phyloP scores from a whole-genome alignment of 1,140 invertebrate genomes.

The Mercenaria mercenaria region DNA sequence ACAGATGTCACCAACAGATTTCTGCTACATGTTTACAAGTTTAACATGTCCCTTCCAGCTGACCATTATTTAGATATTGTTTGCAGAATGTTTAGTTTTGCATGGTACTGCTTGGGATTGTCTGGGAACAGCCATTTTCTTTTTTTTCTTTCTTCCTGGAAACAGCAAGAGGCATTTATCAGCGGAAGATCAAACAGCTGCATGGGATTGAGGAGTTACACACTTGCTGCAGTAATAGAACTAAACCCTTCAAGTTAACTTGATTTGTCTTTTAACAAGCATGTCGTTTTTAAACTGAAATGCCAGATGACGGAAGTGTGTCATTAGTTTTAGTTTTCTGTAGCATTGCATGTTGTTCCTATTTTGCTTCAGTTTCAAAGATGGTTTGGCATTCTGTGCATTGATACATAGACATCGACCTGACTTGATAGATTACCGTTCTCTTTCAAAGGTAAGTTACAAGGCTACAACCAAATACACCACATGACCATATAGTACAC shows the following conservation, averaged over 20 bases:
- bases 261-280: too few relatives aligned
- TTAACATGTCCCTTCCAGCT: conserved; percentile 12
- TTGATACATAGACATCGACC: conserved; percentile 99
- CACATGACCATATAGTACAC: too few relatives aligned
- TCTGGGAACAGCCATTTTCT: background rate
- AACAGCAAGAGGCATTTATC: background rate
- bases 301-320: too few relatives aligned
- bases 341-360: conserved; percentile 27
- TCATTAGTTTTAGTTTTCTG: background rate
- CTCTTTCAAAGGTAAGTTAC: conserved; percentile 93
- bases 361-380: conserved; percentile 89
- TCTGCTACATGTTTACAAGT: background rate
- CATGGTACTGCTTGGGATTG: background rate
- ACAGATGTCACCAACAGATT: conserved; percentile 6
- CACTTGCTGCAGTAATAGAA: background rate
- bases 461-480: too few relatives aligned
- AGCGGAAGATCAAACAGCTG: background rate
- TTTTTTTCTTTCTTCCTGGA: background rate
- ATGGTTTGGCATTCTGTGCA: conserved; percentile 99
- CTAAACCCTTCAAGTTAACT: too few relatives aligned
- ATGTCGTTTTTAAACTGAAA: too few relatives aligned
- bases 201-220: background rate
- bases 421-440: conserved; percentile 99
- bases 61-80: conserved; percentile 36
- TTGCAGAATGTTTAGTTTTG: conserved; percentile 28